These are phyloP conservation scores for Lycaena phlaeas DNA, from an alignment of 2,888 invertebrate species.

Conservation along the genomic window DNA sequence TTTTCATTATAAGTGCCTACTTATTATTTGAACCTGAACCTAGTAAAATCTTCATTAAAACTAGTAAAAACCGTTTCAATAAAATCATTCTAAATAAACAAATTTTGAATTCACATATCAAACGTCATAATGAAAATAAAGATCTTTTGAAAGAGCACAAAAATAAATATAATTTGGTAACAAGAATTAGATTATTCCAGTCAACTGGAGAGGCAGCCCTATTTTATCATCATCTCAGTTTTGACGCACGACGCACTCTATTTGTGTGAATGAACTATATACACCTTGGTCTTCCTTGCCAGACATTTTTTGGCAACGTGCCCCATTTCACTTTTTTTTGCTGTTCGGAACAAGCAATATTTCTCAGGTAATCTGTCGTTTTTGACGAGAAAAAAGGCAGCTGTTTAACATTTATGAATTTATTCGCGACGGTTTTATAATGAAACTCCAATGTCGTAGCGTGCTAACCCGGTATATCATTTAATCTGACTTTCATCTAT, in stretches of 20 bases:
- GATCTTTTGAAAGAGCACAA: too few species aligned
- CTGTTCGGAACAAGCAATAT: constrained; percentile 27
- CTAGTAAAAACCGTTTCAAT: too few species aligned
- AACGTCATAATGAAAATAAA: too few species aligned
- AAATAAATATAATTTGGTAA: not conserved
- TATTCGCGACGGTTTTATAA: constrained; percentile 13
- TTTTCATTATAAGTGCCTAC: too few species aligned
- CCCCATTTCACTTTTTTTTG: constrained; percentile 25
- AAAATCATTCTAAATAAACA: too few species aligned
- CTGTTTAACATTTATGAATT: constrained; percentile 27
- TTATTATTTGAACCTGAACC: too few species aligned
- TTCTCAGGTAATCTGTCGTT: constrained; percentile 45
- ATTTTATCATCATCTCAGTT: constrained; percentile 11
- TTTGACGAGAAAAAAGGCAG: constrained; percentile 28
- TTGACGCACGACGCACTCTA: constrained; percentile 25
- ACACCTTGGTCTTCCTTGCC: constrained; percentile 34
- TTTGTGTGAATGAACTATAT: constrained; percentile 25
- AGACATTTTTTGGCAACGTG: constrained; percentile 34
- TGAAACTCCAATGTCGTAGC: not conserved
- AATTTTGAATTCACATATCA: not conserved
- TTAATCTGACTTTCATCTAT: not conserved
- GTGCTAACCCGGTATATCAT: not conserved
- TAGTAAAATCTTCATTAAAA: too few species aligned
- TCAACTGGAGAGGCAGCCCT: constrained; percentile 11
- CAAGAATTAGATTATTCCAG: constrained; percentile 5